A percentile compares a stretch with the other conserved stretches of the same genome.
phyloP scores from a whole-genome alignment of 2,888 invertebrate species.

The Rhagonycha lutea region DNA sequence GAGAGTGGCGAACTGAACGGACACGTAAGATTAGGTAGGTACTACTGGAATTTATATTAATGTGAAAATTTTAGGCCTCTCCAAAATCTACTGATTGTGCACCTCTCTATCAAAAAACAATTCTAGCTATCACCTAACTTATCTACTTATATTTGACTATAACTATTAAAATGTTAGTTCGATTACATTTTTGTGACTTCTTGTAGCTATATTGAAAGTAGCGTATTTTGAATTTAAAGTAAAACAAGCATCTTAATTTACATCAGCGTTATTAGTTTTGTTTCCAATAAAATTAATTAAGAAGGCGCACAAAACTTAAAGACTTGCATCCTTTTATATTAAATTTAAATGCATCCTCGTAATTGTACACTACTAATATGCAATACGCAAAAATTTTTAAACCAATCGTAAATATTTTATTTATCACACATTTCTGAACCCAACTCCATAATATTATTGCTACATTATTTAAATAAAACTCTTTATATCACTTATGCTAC shows the following conservation, averaged over 20 bases:
- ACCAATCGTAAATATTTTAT: constrained; percentile 35
- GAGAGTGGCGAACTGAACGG: not conserved
- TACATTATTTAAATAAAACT: constrained; percentile 51
- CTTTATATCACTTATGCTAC: constrained; percentile 10
- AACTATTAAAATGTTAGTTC: constrained; percentile 18
- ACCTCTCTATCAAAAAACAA: constrained; percentile 39
- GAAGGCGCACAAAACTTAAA: constrained; percentile 15
- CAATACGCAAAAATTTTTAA: constrained; percentile 40
- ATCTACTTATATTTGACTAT: constrained; percentile 15
- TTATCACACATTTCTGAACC: constrained; percentile 49
- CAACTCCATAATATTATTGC: constrained; percentile 57
- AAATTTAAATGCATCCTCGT: constrained; percentile 18
- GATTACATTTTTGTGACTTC: constrained; percentile 24
- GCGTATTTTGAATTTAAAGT: constrained; percentile 17
- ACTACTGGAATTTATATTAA: constrained; percentile 40
- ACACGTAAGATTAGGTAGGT: not conserved
- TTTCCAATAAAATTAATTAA: not conserved
- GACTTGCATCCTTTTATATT: not conserved
- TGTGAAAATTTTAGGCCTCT: constrained; percentile 50
- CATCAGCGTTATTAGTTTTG: constrained; percentile 7
- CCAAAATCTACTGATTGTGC: constrained; percentile 43
- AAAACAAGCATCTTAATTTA: constrained; percentile 23
- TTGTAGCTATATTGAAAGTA: constrained; percentile 17
- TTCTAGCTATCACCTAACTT: constrained; percentile 23
- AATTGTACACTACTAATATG: constrained; percentile 28